Evolutionary conservation across 2,888 invertebrate genomes (phyloP), one percentile per base, ranked within the genome.

Genomic region (Salpingus planirostris): DNA sequence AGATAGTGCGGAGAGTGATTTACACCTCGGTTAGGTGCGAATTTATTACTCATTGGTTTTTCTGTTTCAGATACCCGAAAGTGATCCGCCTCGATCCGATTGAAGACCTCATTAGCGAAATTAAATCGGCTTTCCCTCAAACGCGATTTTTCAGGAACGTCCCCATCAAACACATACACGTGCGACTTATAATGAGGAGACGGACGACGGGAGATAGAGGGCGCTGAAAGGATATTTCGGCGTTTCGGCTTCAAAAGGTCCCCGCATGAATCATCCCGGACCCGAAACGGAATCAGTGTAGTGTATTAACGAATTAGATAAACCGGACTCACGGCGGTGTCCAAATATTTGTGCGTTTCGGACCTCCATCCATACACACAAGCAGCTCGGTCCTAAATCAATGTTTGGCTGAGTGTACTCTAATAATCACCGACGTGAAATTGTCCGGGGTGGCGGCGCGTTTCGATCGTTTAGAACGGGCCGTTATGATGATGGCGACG

Each of bases 281-380:
- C 24, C 10, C 27, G 25, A 34, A 29, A 38, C 29, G 27, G 44
- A 48, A 42, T 44, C 44, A 43, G 42, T 46, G 44, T 37, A 31
- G 40, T 39, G 43, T 44, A 45, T 44, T 46, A 47, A 48, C 41
- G 40, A 46, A 42, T 44, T 38, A 44, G 42, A 45, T 41, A 44
- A 50, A 52, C 50, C 47, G 38, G 41, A 42, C 33, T 43, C 40
- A 36, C 43, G 46, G n/a, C n/a, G 44, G 42, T 44, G 42, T 44
- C 44, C 46, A 45, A 54, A 52, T 52, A 51, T 52, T 54, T 49
- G 48, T 43, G 33, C 27, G 40, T 28, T n/a, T n/a, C n/a, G 38
- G 42, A 46, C 44, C 44, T 36, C n/a, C n/a, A n/a, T n/a, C n/a
- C n/a, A n/a, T n/a, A n/a, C n/a, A n/a, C n/a, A n/a, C n/a, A n/a